A percentile compares a stretch with the other conserved stretches of the same genome.
phyloP scores from a whole-genome alignment of 35 echinoderm and acorn worm genomes.

The Lytechinus pictus region DNA sequence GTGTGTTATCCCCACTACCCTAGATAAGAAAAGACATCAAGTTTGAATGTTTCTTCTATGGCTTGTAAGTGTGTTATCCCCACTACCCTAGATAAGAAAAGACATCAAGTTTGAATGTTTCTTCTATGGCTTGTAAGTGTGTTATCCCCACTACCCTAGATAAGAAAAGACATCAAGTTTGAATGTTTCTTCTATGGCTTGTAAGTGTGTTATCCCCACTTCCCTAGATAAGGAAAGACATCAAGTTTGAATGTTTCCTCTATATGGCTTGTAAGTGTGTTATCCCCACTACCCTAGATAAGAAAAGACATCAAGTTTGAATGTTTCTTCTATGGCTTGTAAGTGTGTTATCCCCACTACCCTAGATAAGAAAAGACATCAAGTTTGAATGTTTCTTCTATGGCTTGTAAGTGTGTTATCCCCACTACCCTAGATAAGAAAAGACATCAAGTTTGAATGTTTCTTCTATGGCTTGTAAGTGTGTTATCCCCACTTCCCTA shows the following conservation, averaged over 20 bases:
- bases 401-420: slow-evolving; percentile 10
- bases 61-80: neutral
- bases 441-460: slow-evolving; percentile 30
- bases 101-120: slow-evolving; percentile 36
- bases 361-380: slow-evolving; percentile 20
- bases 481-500: neutral
- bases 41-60: slow-evolving; percentile 51
- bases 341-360: neutral
- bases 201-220: slow-evolving; percentile 7
- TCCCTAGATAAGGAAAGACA: no score
- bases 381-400: slow-evolving; percentile 48
- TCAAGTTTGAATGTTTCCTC: slow-evolving; percentile 47
- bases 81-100: no score
- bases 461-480: slow-evolving; percentile 46
- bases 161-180: slow-evolving; percentile 23
- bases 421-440: no score
- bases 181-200: slow-evolving; percentile 45
- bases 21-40: slow-evolving; percentile 18
- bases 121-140: slow-evolving; percentile 42
- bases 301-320: slow-evolving; percentile 30
- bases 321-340: slow-evolving; percentile 45
- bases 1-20: neutral
- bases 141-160: neutral
- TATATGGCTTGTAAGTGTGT: slow-evolving; percentile 21
- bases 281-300: no score